These are phyloP conservation scores for Poecilia velifera DNA, from an alignment of 2,797 vertebrate genomes.

Conservation along the genomic window DNA sequence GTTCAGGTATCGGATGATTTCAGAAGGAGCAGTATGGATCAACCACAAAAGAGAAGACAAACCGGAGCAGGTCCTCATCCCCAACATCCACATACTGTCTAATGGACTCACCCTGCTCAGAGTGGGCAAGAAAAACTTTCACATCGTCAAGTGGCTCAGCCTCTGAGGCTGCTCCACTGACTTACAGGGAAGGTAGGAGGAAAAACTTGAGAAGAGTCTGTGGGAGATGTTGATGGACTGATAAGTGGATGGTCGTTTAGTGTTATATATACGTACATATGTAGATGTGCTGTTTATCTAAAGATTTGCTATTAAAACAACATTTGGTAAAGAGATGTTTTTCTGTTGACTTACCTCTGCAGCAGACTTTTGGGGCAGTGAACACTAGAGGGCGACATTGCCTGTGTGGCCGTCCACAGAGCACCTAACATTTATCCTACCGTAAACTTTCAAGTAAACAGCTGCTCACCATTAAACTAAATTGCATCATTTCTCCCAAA, in stretches of 20 bases:
- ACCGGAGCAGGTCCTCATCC: slow-evolving; percentile 89
- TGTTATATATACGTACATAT: slow-evolving; percentile 43
- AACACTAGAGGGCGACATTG: slow-evolving; percentile 64
- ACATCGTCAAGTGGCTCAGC: slow-evolving; percentile 93
- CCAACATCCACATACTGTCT: slow-evolving; percentile 89
- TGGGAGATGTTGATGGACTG: slow-evolving; percentile 24
- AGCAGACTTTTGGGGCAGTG: not conserved
- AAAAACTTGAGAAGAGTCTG: slow-evolving; percentile 13
- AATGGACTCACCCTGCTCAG: slow-evolving; percentile 91
- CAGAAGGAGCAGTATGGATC: slow-evolving; percentile 90
- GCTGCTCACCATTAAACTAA: slow-evolving; percentile 48
- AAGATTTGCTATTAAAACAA: slow-evolving; percentile 52
- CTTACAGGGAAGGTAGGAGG: slow-evolving; percentile 54
- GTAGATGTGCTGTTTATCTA: slow-evolving; percentile 41
- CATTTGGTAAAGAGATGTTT: slow-evolving; percentile 22
- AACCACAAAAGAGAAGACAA: slow-evolving; percentile 86
- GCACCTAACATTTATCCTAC: slow-evolving; percentile 29
- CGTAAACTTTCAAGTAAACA: slow-evolving; percentile 58
- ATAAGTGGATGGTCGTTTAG: not conserved
- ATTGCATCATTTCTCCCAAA: slow-evolving; percentile 52
- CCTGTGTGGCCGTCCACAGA: not conserved
- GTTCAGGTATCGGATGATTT: slow-evolving; percentile 89
- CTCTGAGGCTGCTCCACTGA: slow-evolving; percentile 73
- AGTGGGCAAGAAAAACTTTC: slow-evolving; percentile 94
- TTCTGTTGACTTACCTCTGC: slow-evolving; percentile 27